Evolutionary conservation across 2,888 invertebrate species (phyloP).

Genomic region (Polia nebulosa): DNA sequence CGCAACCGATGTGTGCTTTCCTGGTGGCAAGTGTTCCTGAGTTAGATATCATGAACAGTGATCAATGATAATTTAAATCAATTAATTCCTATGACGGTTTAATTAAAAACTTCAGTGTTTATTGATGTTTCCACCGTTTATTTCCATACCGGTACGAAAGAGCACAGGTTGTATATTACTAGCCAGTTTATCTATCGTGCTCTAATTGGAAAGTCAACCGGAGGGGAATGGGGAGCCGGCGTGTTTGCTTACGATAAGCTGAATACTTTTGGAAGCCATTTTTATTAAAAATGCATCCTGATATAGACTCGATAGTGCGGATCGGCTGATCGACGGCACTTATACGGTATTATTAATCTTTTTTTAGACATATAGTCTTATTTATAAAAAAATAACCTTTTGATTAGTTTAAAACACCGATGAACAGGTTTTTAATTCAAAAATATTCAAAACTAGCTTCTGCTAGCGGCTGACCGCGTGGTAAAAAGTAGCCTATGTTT

Average conservation of each 20-base stretch:
- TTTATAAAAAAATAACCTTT: background rate
- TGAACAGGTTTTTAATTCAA: no score
- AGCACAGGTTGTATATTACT: constrained; percentile 38
- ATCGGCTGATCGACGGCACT: constrained; percentile 28
- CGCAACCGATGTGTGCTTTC: no score
- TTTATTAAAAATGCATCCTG: constrained; percentile 63
- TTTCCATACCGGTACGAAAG: constrained; percentile 31
- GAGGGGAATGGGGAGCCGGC: constrained; percentile 47
- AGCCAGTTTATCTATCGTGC: constrained; percentile 53
- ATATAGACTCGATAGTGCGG: constrained; percentile 50
- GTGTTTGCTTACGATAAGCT: constrained; percentile 58
- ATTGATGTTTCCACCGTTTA: constrained; percentile 19
- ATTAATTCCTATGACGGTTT: constrained; percentile 34
- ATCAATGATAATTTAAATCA: constrained; percentile 29
- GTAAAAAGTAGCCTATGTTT: no score
- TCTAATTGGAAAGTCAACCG: constrained; percentile 66
- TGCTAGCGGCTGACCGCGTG: no score
- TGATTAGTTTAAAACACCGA: no score
- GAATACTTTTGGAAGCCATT: constrained; percentile 49
- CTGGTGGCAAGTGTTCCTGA: no score
- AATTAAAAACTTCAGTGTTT: constrained; percentile 18
- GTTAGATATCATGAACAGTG: no score
- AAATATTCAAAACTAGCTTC: no score
- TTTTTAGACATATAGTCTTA: background rate
- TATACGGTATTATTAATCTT: background rate